phyloP scores from a whole-genome alignment of 1,140 invertebrate species.

The Homarus americanus region DNA sequence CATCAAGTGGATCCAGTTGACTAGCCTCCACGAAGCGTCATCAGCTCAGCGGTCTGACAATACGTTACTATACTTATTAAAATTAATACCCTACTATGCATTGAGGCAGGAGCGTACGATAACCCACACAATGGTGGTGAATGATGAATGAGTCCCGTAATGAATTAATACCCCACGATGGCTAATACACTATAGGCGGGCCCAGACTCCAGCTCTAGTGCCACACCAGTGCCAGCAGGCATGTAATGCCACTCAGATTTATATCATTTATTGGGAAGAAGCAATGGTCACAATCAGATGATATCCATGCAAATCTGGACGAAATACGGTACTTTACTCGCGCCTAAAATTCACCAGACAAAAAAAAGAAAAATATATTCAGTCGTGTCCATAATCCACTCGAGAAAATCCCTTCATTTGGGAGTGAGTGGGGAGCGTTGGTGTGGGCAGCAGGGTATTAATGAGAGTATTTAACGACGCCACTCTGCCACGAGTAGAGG shows the following conservation, averaged over 20 bases:
- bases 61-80: slow-evolving; percentile 13
- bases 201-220: too few species aligned
- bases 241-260: slow-evolving; percentile 46
- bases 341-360: slow-evolving; percentile 51
- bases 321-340: slow-evolving; percentile 59
- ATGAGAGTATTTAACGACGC: slow-evolving; percentile 26
- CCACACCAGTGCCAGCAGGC: too few species aligned
- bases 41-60: background rate
- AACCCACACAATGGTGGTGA: slow-evolving; percentile 14
- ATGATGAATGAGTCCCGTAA: slow-evolving; percentile 55
- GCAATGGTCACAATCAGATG: slow-evolving; percentile 59
- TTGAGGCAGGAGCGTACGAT: slow-evolving; percentile 24
- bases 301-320: slow-evolving; percentile 68
- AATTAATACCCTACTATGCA: slow-evolving; percentile 35
- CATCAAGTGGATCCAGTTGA: too few species aligned
- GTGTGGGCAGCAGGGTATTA: slow-evolving; percentile 34
- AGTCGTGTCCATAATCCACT: slow-evolving; percentile 53
- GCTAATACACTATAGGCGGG: background rate
- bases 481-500: background rate
- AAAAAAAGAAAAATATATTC: slow-evolving; percentile 18
- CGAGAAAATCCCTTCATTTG: slow-evolving; percentile 59
- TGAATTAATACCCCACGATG: slow-evolving; percentile 52
- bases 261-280: slow-evolving; percentile 58
- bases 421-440: slow-evolving; percentile 7
- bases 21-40: background rate